Conservation (phyloP, 1,140 invertebrate genomes). For the Lamellibrachia luymesi region DNA sequence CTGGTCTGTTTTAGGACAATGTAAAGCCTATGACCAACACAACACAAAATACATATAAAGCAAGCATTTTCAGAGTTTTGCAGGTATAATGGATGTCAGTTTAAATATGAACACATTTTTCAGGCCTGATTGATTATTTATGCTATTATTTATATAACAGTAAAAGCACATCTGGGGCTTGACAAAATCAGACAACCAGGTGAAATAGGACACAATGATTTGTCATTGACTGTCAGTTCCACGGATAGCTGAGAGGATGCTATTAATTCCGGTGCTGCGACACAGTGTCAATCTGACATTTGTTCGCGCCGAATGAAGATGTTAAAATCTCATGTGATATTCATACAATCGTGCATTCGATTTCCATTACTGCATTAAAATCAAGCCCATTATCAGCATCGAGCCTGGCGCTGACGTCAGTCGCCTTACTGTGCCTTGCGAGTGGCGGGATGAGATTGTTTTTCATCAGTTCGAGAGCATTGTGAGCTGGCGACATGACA, state of each 20-base stretch:
- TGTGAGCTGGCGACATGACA: not conserved
- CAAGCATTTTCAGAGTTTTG: not conserved
- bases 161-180: not conserved
- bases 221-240: not conserved
- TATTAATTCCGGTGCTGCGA: not conserved
- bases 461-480: not conserved
- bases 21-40: not conserved
- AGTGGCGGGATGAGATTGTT: not conserved
- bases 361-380: constrained; percentile 23
- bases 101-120: not conserved
- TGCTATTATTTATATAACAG: no score
- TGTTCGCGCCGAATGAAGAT: not conserved
- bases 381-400: constrained; percentile 19
- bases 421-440: not conserved
- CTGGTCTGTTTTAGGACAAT: not conserved
- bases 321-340: constrained; percentile 16
- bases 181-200: not conserved
- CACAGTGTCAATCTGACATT: not conserved
- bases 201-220: not conserved
- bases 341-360: constrained; percentile 19
- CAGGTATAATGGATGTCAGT: not conserved
- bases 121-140: not conserved
- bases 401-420: not conserved
- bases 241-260: not conserved
- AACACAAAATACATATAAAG: not conserved